A percentile compares a stretch with the other conserved stretches of the same genome.
These are phyloP conservation scores for Stigmatopora argus DNA, from an alignment of 2,113 vertebrate genomes.

Conservation along the genomic window DNA sequence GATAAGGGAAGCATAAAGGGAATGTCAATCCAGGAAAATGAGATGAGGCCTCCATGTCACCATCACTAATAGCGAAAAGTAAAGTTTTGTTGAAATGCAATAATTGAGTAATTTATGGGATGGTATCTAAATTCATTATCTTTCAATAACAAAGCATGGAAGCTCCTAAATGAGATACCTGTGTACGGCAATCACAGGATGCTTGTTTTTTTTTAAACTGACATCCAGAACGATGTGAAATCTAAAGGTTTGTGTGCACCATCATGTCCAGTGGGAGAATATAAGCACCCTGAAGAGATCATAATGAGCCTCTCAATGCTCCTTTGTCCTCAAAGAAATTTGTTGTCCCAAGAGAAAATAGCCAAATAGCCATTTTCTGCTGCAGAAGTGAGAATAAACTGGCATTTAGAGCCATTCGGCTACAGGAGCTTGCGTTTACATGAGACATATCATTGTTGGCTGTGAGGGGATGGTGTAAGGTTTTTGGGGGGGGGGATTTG, in stretches of 20 bases:
- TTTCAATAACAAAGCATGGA: neutral
- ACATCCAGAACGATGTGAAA: constrained; percentile 3
- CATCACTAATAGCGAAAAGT: constrained; percentile 15
- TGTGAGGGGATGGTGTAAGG: constrained; percentile 39
- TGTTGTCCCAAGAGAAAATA: constrained; percentile 25
- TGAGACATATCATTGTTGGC: constrained; percentile 41
- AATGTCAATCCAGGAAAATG: constrained; percentile 15
- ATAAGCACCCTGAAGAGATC: constrained; percentile 19
- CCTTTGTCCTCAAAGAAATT: constrained; percentile 24
- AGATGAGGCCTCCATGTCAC: constrained; percentile 26
- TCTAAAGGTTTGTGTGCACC: constrained; percentile 6
- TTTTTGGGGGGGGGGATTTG: constrained; percentile 1
- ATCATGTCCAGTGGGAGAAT: constrained; percentile 20
- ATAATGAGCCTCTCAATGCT: constrained; percentile 40
- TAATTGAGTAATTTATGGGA: neutral
- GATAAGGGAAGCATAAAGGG: neutral
- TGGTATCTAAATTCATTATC: constrained; percentile 13
- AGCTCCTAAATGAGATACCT: constrained; percentile 8
- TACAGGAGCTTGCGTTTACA: constrained; percentile 37
- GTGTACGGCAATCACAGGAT: constrained; percentile 18
- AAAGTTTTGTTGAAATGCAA: constrained; percentile 22
- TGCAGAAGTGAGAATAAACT: constrained; percentile 20
- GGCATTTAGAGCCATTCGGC: constrained; percentile 28
- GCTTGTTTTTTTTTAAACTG: constrained; percentile 10
- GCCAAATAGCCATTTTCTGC: constrained; percentile 24